Percentiles rank a stretch among this genome's conserved stretches.
Evolutionary conservation across 2,797 vertebrate genomes (phyloP).

Genomic region (Bucorvus abyssinicus): DNA sequence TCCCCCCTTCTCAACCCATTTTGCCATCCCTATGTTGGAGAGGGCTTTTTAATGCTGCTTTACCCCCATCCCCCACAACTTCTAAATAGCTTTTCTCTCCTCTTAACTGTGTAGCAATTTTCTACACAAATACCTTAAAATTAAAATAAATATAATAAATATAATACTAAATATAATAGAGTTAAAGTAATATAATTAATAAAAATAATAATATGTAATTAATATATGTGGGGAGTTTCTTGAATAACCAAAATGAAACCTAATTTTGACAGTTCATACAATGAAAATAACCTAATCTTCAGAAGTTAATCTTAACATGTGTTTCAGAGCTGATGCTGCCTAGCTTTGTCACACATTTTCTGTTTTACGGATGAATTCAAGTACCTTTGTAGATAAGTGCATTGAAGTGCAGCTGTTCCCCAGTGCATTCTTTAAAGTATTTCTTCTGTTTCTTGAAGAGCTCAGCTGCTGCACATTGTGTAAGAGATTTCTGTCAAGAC

Average conservation of each 20-base stretch:
- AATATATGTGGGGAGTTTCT: not conserved
- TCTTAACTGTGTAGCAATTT: not conserved
- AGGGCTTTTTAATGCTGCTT: not conserved
- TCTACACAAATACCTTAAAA: not conserved
- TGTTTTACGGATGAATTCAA: not conserved
- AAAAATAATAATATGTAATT: not conserved
- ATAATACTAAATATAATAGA: not conserved
- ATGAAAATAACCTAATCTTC: not conserved
- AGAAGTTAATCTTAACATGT: not conserved
- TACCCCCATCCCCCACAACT: not conserved
- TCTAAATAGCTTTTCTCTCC: not conserved
- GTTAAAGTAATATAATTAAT: not conserved
- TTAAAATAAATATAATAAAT: not conserved
- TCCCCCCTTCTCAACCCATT: accelerated
- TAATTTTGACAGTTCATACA: not conserved
- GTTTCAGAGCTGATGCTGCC: not conserved
- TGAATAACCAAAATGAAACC: not conserved
- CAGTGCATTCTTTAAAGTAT: not conserved
- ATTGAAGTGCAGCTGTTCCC: not conserved
- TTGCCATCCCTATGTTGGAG: not conserved
- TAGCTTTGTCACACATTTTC: not conserved
- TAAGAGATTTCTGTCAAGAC: not conserved
- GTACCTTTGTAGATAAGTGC: not conserved
- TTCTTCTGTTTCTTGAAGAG: not conserved
- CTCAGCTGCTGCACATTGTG: not conserved